phyloP scores from a whole-genome alignment of 2,797 vertebrate genomes.

The Gymnocypris eckloni region DNA sequence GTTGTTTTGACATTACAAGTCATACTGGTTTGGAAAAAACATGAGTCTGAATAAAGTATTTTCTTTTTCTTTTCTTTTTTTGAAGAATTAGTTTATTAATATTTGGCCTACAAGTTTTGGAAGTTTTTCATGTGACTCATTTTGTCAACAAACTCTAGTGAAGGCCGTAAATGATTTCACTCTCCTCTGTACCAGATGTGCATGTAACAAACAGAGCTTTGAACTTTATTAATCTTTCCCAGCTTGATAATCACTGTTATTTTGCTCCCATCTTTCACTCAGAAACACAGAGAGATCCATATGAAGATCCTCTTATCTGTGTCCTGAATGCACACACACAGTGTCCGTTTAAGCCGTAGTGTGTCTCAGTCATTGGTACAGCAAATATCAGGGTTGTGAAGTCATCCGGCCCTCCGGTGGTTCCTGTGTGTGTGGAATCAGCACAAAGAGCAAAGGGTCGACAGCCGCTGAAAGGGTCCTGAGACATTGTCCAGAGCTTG shows the following conservation, averaged over 20 bases:
- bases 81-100: background rate
- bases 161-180: background rate
- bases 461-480: background rate
- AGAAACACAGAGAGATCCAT: background rate
- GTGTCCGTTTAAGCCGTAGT: background rate
- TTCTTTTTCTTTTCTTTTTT: background rate
- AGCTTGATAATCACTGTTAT: background rate
- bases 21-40: too few relatives aligned
- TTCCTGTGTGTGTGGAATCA: background rate
- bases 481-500: slow-evolving; percentile 32
- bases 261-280: background rate
- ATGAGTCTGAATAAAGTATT: background rate
- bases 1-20: too few relatives aligned
- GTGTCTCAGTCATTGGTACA: background rate
- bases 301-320: background rate
- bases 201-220: slow-evolving; percentile 4
- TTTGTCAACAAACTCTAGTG: background rate
- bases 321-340: background rate
- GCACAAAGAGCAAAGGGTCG: slow-evolving; percentile 9
- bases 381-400: background rate
- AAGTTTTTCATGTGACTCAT: background rate
- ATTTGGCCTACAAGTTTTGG: background rate
- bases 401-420: background rate
- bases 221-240: slow-evolving; percentile 4
- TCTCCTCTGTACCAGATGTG: slow-evolving; percentile 7